Evolutionary conservation across 2,888 invertebrate genomes (phyloP), one percentile per base, ranked within the genome.

Genomic region (Epirrhoe alternata): DNA sequence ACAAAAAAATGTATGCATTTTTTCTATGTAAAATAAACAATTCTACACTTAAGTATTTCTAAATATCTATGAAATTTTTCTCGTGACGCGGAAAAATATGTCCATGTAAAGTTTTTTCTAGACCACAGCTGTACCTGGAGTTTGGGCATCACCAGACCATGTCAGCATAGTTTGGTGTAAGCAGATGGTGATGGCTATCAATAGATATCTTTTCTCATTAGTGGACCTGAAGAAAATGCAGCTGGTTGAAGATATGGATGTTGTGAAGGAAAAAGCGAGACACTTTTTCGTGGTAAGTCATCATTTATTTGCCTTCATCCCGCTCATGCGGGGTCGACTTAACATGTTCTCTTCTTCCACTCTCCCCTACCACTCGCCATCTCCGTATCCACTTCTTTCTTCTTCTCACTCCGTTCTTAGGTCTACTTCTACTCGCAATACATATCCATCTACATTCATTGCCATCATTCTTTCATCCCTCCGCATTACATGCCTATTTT

Each of bases 131-230:
- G 94, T 98, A 60, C 98, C 98, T 0, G 95, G 95, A 61, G 97
- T 97, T 1, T 98, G 98, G 97, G 92, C 96, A 7, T 96, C 98
- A 5, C 96, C 97, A 0, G 98, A 99, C 86, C 99, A 99, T 85
- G 94, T 97, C 10, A 97, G 97, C 77, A 97, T 98, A 76, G 95
- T 98, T 4, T 99, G 99, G 99, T 98, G 97, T 86, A 97, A 98
- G 79, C 98, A 99, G 86, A 90, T 98, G 49, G 96, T 98, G 0
- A 86, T 98, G 82, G 95, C 95, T 0, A 94, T 98, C 63, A 96
- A 96, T 69, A 94, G 97, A 75, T 96, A 97, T 58, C 89, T 99
- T 7, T 98, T 98, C 87, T 97, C 97, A 75, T 95, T 96, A 51
- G 95, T 98, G 6, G 95, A 97, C 82, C 86, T 88, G 2, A 81